A percentile compares a stretch with the other conserved stretches of the same genome.
Evolutionary conservation across 2,797 vertebrate species (phyloP).

Genomic region (Schizopygopsis malacanthus): DNA sequence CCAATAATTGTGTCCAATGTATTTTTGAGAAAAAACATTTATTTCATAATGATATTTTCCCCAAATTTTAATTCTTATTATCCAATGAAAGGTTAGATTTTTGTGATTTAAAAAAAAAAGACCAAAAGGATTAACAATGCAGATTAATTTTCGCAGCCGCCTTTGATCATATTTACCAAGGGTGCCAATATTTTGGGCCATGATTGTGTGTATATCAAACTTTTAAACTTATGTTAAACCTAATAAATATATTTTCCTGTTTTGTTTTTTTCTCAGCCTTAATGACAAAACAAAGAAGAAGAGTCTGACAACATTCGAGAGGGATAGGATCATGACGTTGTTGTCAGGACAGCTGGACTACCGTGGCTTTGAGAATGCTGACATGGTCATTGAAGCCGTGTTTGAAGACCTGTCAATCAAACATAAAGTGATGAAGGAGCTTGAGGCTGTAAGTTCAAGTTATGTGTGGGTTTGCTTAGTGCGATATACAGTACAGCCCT

Average conservation of each 20-base stretch:
- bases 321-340: constrained; percentile 79
- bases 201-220: neutral
- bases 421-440: constrained; percentile 85
- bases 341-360: constrained; percentile 82
- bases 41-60: too few relatives aligned
- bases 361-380: constrained; percentile 78
- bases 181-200: too few relatives aligned
- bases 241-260: neutral
- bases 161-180: too few relatives aligned
- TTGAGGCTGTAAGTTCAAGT: constrained; percentile 79
- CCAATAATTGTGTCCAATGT: too few relatives aligned
- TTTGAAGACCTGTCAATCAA: constrained; percentile 86
- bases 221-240: neutral
- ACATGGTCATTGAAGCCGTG: constrained; percentile 90
- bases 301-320: constrained; percentile 80
- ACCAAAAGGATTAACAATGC: too few relatives aligned
- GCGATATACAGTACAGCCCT: neutral
- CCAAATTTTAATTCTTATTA: too few relatives aligned
- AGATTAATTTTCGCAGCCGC: too few relatives aligned
- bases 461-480: neutral
- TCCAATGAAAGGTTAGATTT: too few relatives aligned
- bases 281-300: constrained; percentile 85
- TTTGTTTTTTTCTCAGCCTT: constrained; percentile 68
- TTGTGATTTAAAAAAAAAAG: too few relatives aligned
- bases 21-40: too few relatives aligned